phyloP scores from a whole-genome alignment of 2,797 vertebrate species.

The Coregonus sp. region DNA sequence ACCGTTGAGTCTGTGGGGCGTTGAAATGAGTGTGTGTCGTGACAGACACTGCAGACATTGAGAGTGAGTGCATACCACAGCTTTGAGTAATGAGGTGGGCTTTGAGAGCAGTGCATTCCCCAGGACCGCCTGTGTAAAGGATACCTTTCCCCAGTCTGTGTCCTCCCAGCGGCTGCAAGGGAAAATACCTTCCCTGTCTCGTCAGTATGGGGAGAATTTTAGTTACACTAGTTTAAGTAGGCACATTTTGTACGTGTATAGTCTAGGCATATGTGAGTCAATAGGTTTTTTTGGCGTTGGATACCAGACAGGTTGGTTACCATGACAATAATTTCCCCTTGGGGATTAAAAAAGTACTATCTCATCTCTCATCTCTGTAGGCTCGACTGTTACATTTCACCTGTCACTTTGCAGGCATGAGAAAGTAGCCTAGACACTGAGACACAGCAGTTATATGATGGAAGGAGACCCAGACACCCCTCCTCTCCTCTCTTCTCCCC shows the following conservation, averaged over 20 bases:
- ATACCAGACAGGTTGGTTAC: background rate
- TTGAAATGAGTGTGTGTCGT: background rate
- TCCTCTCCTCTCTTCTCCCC: background rate
- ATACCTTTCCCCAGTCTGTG: background rate
- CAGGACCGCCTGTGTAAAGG: conserved; percentile 2
- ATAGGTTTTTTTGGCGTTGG: background rate
- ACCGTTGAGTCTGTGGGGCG: background rate
- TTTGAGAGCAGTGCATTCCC: conserved; percentile 13
- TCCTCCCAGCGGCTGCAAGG: background rate
- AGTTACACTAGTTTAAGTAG: no score
- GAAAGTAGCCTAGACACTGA: no score
- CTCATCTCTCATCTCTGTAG: background rate
- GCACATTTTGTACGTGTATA: background rate
- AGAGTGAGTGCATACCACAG: conserved; percentile 22
- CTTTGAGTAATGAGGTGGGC: conserved; percentile 31
- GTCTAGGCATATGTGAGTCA: background rate
- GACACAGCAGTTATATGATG: no score
- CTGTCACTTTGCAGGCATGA: no score
- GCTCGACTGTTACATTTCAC: no score
- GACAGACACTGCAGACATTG: background rate
- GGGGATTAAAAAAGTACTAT: background rate
- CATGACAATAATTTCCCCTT: background rate
- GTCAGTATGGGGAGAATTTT: background rate
- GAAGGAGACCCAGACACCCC: no score
- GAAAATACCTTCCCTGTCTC: background rate